Conservation (phyloP, 2,113 vertebrate species). For the Phrynosoma platyrhinos region DNA sequence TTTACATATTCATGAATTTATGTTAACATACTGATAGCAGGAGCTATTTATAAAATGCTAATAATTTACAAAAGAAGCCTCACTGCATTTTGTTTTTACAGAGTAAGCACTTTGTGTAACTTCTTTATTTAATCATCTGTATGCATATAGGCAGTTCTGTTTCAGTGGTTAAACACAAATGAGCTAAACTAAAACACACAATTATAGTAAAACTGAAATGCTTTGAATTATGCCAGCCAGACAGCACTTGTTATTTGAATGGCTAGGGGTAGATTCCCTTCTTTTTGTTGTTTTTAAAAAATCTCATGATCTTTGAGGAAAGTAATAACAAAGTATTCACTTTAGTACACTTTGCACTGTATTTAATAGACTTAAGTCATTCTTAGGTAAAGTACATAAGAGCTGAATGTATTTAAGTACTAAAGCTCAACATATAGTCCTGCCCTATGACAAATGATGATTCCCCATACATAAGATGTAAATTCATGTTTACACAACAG, state of each 20-base stretch:
- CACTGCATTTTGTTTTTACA: constrained; percentile 68
- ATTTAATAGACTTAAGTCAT: too few relatives aligned
- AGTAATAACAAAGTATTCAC: too few relatives aligned
- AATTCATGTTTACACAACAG: too few relatives aligned
- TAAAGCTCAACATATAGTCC: too few relatives aligned
- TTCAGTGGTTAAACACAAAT: constrained; percentile 58
- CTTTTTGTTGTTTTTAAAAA: neutral
- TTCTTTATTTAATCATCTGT: constrained; percentile 70
- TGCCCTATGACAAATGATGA: too few relatives aligned
- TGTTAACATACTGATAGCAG: constrained; percentile 65
- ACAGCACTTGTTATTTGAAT: neutral
- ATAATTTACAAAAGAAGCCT: constrained; percentile 64
- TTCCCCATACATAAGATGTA: too few relatives aligned
- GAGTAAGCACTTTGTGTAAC: constrained; percentile 68
- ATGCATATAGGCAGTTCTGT: constrained; percentile 59
- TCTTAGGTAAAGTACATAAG: too few relatives aligned
- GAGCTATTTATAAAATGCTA: constrained; percentile 75
- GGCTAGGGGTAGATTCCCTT: neutral
- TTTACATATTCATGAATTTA: constrained; percentile 74
- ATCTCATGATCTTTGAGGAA: neutral
- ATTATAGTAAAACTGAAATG: constrained; percentile 44
- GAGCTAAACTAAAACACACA: constrained; percentile 59
- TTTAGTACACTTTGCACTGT: too few relatives aligned
- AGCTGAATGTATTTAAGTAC: too few relatives aligned
- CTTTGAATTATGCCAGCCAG: constrained; percentile 10